Conservation (phyloP, 1,140 invertebrate genomes). For the Sycophaga agraensis region DNA sequence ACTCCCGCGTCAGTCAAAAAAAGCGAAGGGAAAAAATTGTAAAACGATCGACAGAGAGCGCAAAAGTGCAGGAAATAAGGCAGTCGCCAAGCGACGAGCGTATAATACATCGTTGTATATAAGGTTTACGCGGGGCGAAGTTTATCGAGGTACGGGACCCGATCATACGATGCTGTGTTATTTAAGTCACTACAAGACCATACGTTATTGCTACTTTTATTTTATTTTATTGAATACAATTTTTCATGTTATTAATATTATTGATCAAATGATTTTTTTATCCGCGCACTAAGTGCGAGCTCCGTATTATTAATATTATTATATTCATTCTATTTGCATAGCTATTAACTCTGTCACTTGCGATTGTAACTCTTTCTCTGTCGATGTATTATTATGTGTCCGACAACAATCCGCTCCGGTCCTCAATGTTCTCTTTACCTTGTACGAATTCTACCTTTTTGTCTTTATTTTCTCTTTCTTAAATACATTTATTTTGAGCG, state of each 20-base stretch:
- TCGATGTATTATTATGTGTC: slow-evolving; percentile 14
- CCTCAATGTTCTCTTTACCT: slow-evolving; percentile 17
- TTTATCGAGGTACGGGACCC: slow-evolving; percentile 34
- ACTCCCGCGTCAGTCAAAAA: neutral
- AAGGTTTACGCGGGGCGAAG: slow-evolving; percentile 28
- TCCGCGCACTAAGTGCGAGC: slow-evolving; percentile 38
- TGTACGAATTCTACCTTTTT: slow-evolving; percentile 2
- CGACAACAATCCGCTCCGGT: slow-evolving; percentile 33
- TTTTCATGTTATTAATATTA: slow-evolving; percentile 59
- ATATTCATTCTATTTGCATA: slow-evolving; percentile 30
- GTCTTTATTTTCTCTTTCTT: slow-evolving; percentile 21
- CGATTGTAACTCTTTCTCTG: slow-evolving; percentile 43
- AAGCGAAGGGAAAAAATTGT: slow-evolving; percentile 7
- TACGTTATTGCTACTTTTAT: slow-evolving; percentile 57
- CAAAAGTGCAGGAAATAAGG: slow-evolving; percentile 2
- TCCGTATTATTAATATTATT: slow-evolving; percentile 43
- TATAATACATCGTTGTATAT: neutral
- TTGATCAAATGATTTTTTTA: slow-evolving; percentile 44
- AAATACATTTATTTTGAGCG: slow-evolving; percentile 36
- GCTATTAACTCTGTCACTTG: slow-evolving; percentile 35
- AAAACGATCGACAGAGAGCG: slow-evolving; percentile 25
- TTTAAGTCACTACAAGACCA: slow-evolving; percentile 56
- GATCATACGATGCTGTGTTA: slow-evolving; percentile 58
- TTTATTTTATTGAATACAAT: slow-evolving; percentile 54
- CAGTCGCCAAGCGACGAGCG: slow-evolving; percentile 6